These are phyloP conservation scores for Mastigias papua DNA, from an alignment of 30 jellyfish, hydroid and myxozoan genomes.

Conservation along the genomic window DNA sequence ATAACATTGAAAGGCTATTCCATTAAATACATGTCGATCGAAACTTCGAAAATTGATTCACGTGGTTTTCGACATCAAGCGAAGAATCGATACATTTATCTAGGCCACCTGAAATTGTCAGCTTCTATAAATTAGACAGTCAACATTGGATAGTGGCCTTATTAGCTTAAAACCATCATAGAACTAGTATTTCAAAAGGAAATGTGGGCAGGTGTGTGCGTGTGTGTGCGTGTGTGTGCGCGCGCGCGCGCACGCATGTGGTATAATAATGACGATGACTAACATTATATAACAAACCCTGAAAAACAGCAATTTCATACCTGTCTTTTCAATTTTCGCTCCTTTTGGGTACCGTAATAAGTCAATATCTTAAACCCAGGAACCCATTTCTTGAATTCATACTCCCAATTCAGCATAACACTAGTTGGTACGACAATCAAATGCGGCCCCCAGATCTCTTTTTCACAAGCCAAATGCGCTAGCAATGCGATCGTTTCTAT, in stretches of 20 bases:
- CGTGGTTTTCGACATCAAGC: neutral
- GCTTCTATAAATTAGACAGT: slow-evolving; percentile 31
- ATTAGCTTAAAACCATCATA: neutral
- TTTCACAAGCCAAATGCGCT: slow-evolving; percentile 97
- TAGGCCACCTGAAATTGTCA: slow-evolving; percentile 71
- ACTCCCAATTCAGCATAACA: slow-evolving; percentile 99
- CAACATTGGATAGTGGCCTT: slow-evolving; percentile 68
- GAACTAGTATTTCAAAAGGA: too few species aligned
- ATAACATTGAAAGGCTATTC: too few species aligned
- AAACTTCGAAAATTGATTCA: neutral
- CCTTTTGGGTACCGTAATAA: slow-evolving; percentile 96
- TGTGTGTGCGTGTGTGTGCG: too few species aligned
- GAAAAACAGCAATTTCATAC: slow-evolving; percentile 35
- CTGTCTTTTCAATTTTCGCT: slow-evolving; percentile 86
- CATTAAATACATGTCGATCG: neutral
- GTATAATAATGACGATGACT: too few species aligned
- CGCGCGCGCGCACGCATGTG: too few species aligned
- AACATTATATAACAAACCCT: too few species aligned
- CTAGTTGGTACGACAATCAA: slow-evolving; percentile 97
- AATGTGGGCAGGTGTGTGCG: neutral
- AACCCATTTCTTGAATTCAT: slow-evolving; percentile 95
- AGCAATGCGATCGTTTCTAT: slow-evolving; percentile 95
- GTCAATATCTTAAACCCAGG: slow-evolving; percentile 95
- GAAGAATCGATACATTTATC: neutral
- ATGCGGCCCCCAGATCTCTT: slow-evolving; percentile 99